These are phyloP conservation scores for Salarias fasciatus DNA, from an alignment of 2,797 vertebrate species.

Conservation along the genomic window DNA sequence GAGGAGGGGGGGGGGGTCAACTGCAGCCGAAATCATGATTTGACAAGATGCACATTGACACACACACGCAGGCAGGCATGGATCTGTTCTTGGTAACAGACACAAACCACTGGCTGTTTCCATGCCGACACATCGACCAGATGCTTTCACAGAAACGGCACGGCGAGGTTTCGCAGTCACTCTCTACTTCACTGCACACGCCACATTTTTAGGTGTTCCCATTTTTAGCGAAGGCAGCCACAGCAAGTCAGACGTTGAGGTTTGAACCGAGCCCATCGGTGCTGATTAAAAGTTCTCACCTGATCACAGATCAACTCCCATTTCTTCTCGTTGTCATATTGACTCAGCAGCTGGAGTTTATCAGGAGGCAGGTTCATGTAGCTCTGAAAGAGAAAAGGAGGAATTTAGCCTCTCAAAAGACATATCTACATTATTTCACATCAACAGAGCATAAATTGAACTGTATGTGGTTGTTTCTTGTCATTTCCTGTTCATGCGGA, in stretches of 20 bases:
- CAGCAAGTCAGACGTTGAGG: background rate
- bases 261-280: background rate
- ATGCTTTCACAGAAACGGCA: conserved; percentile 42
- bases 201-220: background rate
- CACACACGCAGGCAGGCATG: background rate
- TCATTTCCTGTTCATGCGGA: too few relatives aligned
- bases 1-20: background rate
- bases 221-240: too few relatives aligned
- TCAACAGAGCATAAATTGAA: too few relatives aligned
- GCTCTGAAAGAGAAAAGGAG: conserved; percentile 78
- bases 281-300: conserved; percentile 70
- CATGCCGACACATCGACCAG: conserved; percentile 53
- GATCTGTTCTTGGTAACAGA: conserved; percentile 14
- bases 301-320: conserved; percentile 98
- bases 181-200: conserved; percentile 17
- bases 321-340: conserved; percentile 96
- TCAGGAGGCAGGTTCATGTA: conserved; percentile 97
- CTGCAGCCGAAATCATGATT: background rate
- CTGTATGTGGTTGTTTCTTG: too few relatives aligned
- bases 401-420: background rate
- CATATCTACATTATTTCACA: background rate
- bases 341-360: conserved; percentile 91
- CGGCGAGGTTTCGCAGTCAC: conserved; percentile 21
- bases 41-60: background rate
- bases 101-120: conserved; percentile 53